Percentiles rank a stretch among this genome's conserved stretches.
Evolutionary conservation across 2,797 vertebrate species (phyloP).

Genomic region (Arremon brunneinucha): DNA sequence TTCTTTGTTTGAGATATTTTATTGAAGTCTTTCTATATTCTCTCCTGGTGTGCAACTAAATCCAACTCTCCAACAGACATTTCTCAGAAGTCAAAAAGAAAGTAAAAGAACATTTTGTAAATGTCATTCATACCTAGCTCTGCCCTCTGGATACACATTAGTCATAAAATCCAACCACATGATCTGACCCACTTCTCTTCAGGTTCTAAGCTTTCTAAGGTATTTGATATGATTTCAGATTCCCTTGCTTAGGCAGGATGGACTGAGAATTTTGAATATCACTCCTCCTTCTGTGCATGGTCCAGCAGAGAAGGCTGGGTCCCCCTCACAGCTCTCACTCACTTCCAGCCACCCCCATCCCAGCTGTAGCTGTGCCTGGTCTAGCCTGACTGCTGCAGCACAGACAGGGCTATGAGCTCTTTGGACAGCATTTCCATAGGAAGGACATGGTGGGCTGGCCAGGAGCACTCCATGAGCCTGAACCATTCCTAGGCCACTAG

Average conservation of each 20-base stretch:
- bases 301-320: not conserved
- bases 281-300: not conserved
- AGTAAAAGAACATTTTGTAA: not conserved
- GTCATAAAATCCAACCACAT: not conserved
- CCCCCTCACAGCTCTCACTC: not conserved
- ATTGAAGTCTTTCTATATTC: slow-evolving; percentile 15
- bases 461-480: not conserved
- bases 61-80: not conserved
- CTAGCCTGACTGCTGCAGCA: not conserved
- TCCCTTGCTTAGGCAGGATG: not conserved
- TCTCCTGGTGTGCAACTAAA: not conserved
- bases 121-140: not conserved
- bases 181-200: not conserved
- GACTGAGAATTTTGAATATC: not conserved
- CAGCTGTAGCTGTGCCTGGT: not conserved
- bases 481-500: not conserved
- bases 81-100: slow-evolving; percentile 10
- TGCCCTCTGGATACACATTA: not conserved
- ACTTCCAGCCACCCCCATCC: not conserved
- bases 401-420: fast-evolving
- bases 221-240: not conserved
- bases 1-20: slow-evolving; percentile 22
- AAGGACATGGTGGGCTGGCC: not conserved
- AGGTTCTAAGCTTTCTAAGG: not conserved
- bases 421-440: not conserved